Evolutionary conservation across 2,888 invertebrate species (phyloP).

Genomic region (Endomychus coccineus): DNA sequence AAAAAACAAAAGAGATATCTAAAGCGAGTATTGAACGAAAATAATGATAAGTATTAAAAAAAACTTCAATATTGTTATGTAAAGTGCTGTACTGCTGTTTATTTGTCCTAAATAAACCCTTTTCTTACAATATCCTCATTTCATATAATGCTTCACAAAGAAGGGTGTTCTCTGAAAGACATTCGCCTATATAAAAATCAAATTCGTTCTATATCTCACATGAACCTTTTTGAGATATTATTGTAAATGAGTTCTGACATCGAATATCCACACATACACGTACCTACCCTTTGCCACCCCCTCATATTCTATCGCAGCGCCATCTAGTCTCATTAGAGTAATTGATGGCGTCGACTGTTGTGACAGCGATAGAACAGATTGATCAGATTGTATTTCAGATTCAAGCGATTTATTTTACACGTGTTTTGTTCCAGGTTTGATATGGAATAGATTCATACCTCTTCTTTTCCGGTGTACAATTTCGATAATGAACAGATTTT

Average conservation of each 20-base stretch:
- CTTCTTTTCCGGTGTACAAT: background rate
- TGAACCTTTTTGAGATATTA: constrained; percentile 35
- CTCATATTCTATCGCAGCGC: constrained; percentile 19
- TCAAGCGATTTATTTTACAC: constrained; percentile 31
- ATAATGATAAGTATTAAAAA: too few relatives aligned
- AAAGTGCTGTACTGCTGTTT: too few relatives aligned
- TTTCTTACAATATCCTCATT: too few relatives aligned
- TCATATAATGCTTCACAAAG: too few relatives aligned
- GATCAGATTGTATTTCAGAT: constrained; percentile 43
- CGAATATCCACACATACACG: constrained; percentile 26
- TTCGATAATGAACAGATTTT: background rate
- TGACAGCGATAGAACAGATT: constrained; percentile 41
- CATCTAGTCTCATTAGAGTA: constrained; percentile 42
- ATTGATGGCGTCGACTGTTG: constrained; percentile 42
- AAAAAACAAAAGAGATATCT: too few relatives aligned
- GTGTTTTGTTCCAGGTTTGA: constrained; percentile 17
- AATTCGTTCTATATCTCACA: constrained; percentile 38
- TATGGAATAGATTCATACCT: background rate
- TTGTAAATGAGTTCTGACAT: constrained; percentile 43
- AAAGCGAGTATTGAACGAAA: too few relatives aligned
- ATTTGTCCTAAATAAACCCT: too few relatives aligned
- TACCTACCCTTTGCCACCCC: constrained; percentile 23
- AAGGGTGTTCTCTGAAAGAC: too few relatives aligned
- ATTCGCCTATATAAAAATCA: constrained; percentile 37
- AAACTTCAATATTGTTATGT: too few relatives aligned